Percentiles rank a stretch among this genome's conserved stretches.
phyloP scores from a whole-genome alignment of 2,113 vertebrate species.

The Gambusia affinis region DNA sequence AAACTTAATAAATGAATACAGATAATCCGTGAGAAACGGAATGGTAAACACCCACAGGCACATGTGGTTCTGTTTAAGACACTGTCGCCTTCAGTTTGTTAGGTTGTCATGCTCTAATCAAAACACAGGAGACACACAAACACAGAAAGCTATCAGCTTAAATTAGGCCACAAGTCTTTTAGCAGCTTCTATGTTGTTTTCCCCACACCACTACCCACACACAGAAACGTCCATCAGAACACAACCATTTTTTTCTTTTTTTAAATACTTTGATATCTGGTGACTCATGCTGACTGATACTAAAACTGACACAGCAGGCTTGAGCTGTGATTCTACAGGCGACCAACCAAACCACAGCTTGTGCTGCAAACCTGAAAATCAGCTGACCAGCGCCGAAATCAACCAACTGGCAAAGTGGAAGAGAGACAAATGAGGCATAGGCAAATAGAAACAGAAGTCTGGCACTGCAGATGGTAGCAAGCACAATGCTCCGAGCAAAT shows the following conservation, averaged over 20 bases:
- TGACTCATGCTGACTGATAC: neutral
- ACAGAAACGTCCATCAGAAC: neutral
- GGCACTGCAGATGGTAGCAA: conserved; percentile 27
- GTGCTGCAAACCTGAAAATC: conserved; percentile 11
- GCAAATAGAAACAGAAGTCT: conserved; percentile 32
- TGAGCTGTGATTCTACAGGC: conserved; percentile 11
- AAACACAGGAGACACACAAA: conserved; percentile 14
- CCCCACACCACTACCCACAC: neutral
- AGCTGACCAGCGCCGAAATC: conserved; percentile 21
- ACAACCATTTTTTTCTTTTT: neutral
- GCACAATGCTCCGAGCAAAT: conserved; percentile 42
- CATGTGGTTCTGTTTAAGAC: neutral
- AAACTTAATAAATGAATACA: no score
- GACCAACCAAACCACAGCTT: conserved; percentile 7
- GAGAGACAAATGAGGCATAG: conserved; percentile 26
- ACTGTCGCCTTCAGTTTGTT: conserved; percentile 2
- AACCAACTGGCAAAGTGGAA: conserved; percentile 14
- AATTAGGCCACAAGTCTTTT: conserved; percentile 38
- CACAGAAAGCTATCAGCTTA: conserved; percentile 34
- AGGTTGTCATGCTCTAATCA: conserved; percentile 25
- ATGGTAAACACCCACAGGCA: no score
- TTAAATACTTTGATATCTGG: neutral
- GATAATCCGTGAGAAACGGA: no score
- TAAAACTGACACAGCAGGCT: neutral
- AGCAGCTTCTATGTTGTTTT: neutral